Conservation (phyloP, 2,888 invertebrate species). For the Stenchaetothrips biformis region DNA sequence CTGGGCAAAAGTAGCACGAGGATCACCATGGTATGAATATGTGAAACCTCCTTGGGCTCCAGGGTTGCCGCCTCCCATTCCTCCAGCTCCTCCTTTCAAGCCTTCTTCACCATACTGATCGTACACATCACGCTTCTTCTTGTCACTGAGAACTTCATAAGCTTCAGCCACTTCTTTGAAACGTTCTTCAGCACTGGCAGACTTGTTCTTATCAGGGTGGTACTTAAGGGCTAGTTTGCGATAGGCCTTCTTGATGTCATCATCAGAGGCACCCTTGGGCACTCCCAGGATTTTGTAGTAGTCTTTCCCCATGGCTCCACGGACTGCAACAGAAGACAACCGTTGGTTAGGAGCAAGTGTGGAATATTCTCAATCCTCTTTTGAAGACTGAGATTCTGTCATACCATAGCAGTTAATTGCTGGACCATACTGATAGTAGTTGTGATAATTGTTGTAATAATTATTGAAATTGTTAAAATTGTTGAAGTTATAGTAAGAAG, state of each 20-base stretch:
- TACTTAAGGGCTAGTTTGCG: constrained; percentile 94
- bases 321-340: constrained; percentile 38
- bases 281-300: constrained; percentile 94
- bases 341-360: background rate
- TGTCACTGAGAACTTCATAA: constrained; percentile 93
- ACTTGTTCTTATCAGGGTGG: constrained; percentile 98
- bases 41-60: constrained; percentile 62
- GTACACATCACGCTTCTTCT: constrained; percentile 92
- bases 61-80: constrained; percentile 50
- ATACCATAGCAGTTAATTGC: constrained; percentile 10
- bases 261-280: constrained; percentile 78
- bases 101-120: constrained; percentile 92
- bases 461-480: background rate
- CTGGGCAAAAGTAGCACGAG: constrained; percentile 93
- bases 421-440: background rate
- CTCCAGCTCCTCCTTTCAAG: constrained; percentile 69
- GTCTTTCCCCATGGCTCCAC: constrained; percentile 83
- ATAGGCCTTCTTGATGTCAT: constrained; percentile 97
- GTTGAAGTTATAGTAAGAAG: background rate
- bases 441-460: background rate
- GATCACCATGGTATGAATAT: constrained; percentile 92
- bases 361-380: background rate
- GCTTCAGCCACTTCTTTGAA: constrained; percentile 98
- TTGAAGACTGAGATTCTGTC: background rate
- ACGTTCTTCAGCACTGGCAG: constrained; percentile 87